Conservation (phyloP, 92 coral and sea anemone species). For the Phenganax marumi region DNA sequence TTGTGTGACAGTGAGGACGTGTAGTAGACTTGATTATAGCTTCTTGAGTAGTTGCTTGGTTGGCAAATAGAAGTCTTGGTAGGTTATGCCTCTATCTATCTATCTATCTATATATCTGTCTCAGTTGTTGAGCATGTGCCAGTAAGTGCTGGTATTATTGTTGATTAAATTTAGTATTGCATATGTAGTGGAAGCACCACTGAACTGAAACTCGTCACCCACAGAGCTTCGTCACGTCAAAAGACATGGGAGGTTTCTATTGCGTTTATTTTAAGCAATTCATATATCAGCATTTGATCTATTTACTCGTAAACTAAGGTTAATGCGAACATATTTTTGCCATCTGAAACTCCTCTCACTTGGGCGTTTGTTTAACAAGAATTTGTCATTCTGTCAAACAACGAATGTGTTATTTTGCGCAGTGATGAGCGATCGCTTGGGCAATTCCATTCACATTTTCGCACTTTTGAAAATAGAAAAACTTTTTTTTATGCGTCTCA, state of each 20-base stretch:
- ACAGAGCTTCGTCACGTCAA: too few species aligned
- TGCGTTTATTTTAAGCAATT: background rate
- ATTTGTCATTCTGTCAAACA: background rate
- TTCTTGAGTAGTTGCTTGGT: too few species aligned
- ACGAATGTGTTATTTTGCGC: slow-evolving; percentile 4
- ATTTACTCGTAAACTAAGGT: slow-evolving; percentile 14
- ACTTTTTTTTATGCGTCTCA: background rate
- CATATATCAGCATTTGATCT: slow-evolving; percentile 5
- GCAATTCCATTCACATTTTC: background rate
- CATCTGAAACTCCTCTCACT: slow-evolving; percentile 3
- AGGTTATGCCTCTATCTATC: too few species aligned
- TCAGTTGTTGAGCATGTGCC: too few species aligned
- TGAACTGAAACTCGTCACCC: too few species aligned
- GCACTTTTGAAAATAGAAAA: background rate
- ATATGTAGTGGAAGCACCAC: too few species aligned
- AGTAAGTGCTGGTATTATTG: too few species aligned
- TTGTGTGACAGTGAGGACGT: too few species aligned
- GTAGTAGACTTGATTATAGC: too few species aligned
- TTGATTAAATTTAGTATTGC: too few species aligned
- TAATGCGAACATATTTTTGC: slow-evolving; percentile 17
- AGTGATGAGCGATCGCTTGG: background rate
- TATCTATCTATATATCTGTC: too few species aligned
- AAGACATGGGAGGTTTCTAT: slow-evolving; percentile 1
- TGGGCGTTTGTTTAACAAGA: slow-evolving; percentile 16
- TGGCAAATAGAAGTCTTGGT: too few species aligned